These are phyloP conservation scores for Ictalurus furcatus DNA, from an alignment of 2,113 vertebrate genomes.

Conservation along the genomic window DNA sequence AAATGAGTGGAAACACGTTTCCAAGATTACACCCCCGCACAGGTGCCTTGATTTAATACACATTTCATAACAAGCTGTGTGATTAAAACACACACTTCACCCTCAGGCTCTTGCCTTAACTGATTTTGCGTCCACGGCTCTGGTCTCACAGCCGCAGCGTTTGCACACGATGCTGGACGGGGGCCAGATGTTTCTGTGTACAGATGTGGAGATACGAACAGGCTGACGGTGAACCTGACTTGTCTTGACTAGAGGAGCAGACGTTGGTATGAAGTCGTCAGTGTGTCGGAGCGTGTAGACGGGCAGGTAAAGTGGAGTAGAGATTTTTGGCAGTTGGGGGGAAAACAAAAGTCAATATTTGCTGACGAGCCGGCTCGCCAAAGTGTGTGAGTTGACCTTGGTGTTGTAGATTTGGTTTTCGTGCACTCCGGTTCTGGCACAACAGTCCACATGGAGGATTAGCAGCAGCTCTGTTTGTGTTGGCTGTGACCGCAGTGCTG, in stretches of 20 bases:
- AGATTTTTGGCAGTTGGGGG: constrained; percentile 20
- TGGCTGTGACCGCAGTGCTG: not conserved
- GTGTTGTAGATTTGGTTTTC: constrained; percentile 16
- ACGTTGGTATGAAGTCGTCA: not conserved
- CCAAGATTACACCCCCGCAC: not conserved
- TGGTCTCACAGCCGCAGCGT: not conserved
- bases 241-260: not conserved
- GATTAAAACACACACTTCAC: not conserved
- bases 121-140: not conserved
- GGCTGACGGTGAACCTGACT: not conserved
- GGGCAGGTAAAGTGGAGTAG: constrained; percentile 42
- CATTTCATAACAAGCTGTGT: not conserved
- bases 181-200: not conserved
- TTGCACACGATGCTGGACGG: not conserved
- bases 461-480: constrained; percentile 20
- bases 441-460: constrained; percentile 9
- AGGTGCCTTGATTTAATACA: not conserved
- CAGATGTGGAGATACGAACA: not conserved
- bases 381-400: constrained; percentile 44
- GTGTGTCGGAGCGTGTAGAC: not conserved
- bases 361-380: constrained; percentile 55
- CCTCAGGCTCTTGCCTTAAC: not conserved
- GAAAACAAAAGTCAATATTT: constrained; percentile 62
- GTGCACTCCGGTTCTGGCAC: not conserved
- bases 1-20: not conserved